Percentiles rank a stretch among this genome's conserved stretches.
phyloP scores from a whole-genome alignment of 1,140 invertebrate species.

The Drosophila pachea region DNA sequence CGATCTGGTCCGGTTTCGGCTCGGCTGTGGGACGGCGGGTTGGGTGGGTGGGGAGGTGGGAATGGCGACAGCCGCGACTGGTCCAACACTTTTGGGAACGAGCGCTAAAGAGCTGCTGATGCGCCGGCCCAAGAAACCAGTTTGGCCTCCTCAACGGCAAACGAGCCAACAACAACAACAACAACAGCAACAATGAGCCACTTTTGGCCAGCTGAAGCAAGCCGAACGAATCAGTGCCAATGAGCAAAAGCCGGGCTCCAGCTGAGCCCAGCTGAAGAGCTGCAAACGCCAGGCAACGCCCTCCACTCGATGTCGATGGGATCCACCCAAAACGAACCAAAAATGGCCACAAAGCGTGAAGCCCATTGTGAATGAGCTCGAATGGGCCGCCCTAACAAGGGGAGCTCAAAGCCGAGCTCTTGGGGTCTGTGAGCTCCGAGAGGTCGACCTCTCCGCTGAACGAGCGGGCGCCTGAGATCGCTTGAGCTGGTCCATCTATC shows the following conservation, averaged over 20 bases:
- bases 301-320: conserved; percentile 11
- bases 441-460: too few relatives aligned
- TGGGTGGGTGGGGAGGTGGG: not conserved
- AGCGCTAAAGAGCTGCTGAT: conserved; percentile 77
- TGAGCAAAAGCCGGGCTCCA: conserved; percentile 43
- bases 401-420: not conserved
- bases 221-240: conserved; percentile 71
- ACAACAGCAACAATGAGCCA: conserved; percentile 38
- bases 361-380: not conserved
- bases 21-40: conserved; percentile 9
- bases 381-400: not conserved
- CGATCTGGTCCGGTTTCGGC: conserved; percentile 6
- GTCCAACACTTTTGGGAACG: conserved; percentile 74
- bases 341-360: conserved; percentile 53
- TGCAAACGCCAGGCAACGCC: conserved; percentile 50
- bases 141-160: conserved; percentile 47
- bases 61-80: conserved; percentile 26
- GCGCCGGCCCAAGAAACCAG: conserved; percentile 61
- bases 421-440: too few relatives aligned
- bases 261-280: conserved; percentile 32
- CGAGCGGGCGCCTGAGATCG: too few relatives aligned
- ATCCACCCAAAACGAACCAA: conserved; percentile 17
- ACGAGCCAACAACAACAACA: conserved; percentile 63
- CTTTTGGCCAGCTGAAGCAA: conserved; percentile 55
- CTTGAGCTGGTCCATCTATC: not conserved